phyloP scores from a whole-genome alignment of 2,113 vertebrate species.

The Phocoena phocoena region DNA sequence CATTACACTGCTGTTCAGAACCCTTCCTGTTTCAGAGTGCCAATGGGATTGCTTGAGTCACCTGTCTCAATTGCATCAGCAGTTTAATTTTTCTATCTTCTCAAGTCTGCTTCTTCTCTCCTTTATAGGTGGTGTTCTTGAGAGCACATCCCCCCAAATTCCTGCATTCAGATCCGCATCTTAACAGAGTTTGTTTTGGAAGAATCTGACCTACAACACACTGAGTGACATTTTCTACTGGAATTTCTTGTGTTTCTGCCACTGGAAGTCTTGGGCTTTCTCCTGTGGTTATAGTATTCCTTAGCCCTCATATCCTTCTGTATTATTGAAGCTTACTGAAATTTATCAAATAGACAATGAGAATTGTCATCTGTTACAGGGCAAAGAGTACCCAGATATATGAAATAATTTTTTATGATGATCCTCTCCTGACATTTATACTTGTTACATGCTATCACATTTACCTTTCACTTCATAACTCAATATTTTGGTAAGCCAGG shows the following conservation, averaged over 20 bases:
- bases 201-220: not conserved
- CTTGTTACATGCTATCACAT: not conserved
- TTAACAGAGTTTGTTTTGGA: not conserved
- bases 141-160: not conserved
- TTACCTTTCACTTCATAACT: not conserved
- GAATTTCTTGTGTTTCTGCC: not conserved
- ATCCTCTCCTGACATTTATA: not conserved
- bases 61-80: not conserved
- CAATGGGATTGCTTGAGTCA: too few relatives aligned
- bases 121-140: not conserved
- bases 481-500: not conserved
- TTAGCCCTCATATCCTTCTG: not conserved
- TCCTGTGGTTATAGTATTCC: not conserved
- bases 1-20: too few relatives aligned
- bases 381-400: not conserved
- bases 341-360: not conserved
- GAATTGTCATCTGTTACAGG: not conserved
- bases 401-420: not conserved
- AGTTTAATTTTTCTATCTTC: not conserved
- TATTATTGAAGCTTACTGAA: not conserved
- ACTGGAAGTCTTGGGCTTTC: not conserved
- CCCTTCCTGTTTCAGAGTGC: not conserved
- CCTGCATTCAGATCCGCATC: not conserved
- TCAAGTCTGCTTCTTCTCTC: not conserved
- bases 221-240: not conserved